Base-by-base conservation (phyloP, 2,113 vertebrate genomes). In the Crotalus tigris region DNA sequence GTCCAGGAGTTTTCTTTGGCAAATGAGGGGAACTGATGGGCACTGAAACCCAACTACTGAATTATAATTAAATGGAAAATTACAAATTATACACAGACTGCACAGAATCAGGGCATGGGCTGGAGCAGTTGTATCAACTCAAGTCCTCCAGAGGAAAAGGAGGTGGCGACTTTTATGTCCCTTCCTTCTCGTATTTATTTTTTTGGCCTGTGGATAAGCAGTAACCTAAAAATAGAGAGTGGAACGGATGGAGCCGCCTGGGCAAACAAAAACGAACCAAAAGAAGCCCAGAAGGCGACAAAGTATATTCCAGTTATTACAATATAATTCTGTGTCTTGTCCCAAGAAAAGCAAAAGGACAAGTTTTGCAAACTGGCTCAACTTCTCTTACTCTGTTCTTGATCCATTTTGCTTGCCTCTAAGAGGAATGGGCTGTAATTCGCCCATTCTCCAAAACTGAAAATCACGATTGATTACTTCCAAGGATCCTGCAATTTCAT, bases 31-130 rank as follows among this genome's bases (percentile, higher is more conserved):
- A 33, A 49, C n/a, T 7, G 59, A 64, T 26, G 53, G 39, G 53
- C 44, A 13, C 39, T 11, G 44, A 69, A 51, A 69, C n/a, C 21
- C 3, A 49, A 33, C 29, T 12, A n/a, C 88, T n/a, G 29, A 6
- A 53, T 85, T 44, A 24, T 23, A 90, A 54, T 24, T 39, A 17
- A 86, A 86, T 12, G 92, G 92, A 93, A 93, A 93, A 90, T 86
- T 54, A 93, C 92, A 86, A 61, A 46, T 44, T n/a, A 49, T 61
- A 51, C 46, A 53, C 2, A 8, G 39, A 12, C 61, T 17, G 91
- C 87, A 55, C 6, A 15, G 11, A 89, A 51, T 33, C 26, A 3
- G 17, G 54, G 9, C 19, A 23, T 7, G n/a, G 59, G 26, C 39
- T 33, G 15, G 85, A 7, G 29, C 85, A 26, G 85, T n/a, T 1